These are phyloP conservation scores for Druon quercuslanigerum DNA, from an alignment of 1,140 invertebrate species.

Conservation along the genomic window DNA sequence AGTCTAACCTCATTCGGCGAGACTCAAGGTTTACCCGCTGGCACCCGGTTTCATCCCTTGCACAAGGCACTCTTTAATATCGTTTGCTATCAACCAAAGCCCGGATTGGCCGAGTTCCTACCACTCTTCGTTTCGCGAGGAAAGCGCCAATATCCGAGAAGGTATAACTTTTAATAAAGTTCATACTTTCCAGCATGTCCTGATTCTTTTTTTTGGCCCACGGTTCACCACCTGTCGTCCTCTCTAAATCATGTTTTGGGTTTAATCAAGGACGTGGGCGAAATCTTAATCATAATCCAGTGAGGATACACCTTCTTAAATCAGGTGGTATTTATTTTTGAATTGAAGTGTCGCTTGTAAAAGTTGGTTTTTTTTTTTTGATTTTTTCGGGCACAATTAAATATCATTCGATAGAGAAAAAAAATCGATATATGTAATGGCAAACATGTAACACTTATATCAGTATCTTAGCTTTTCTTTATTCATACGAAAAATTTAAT, in stretches of 20 bases:
- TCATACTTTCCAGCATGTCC: background rate
- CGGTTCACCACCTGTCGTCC: background rate
- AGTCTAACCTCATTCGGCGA: conserved; percentile 20
- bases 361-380: no score
- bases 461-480: no score
- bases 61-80: conserved; percentile 25
- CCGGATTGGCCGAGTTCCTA: conserved; percentile 21
- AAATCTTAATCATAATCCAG: background rate
- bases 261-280: background rate
- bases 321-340: no score
- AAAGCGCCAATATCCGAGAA: conserved; percentile 18
- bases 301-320: no score
- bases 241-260: background rate
- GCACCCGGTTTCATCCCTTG: conserved; percentile 15
- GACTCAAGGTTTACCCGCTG: conserved; percentile 16
- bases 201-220: background rate
- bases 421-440: no score
- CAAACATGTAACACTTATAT: no score
- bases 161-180: conserved; percentile 28
- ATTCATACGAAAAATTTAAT: no score
- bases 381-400: no score
- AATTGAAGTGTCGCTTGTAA: no score
- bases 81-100: conserved; percentile 27
- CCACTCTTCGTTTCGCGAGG: conserved; percentile 23
- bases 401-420: no score